Conservation (phyloP, 2,888 invertebrate species). For the Phyllotreta cruciferae region DNA sequence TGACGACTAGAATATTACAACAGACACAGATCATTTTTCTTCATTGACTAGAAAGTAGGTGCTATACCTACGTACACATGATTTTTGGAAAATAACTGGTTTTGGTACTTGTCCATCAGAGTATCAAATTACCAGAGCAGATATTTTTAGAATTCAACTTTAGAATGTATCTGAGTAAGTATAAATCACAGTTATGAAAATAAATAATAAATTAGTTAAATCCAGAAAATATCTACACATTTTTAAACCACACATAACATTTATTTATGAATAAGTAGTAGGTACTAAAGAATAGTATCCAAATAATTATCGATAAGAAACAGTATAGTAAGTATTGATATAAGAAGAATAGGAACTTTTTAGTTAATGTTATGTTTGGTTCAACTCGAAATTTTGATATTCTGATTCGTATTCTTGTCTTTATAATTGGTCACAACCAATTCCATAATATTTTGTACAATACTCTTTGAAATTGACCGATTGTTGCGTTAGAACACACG, state of each 20-base stretch:
- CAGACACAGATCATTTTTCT: constrained; percentile 55
- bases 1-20: constrained; percentile 60
- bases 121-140: constrained; percentile 3
- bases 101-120: constrained; percentile 12
- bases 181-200: constrained; percentile 15
- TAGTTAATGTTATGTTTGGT: background rate
- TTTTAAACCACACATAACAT: background rate
- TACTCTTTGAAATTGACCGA: constrained; percentile 49
- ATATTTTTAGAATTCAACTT: constrained; percentile 1
- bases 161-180: background rate
- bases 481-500: constrained; percentile 49
- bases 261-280: constrained; percentile 1
- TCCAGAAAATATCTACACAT: no score
- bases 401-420: background rate
- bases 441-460: constrained; percentile 40
- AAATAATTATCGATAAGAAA: background rate
- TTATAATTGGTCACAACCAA: constrained; percentile 45
- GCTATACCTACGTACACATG: constrained; percentile 49
- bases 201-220: background rate
- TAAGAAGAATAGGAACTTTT: background rate
- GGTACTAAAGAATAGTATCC: background rate
- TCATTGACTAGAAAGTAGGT: constrained; percentile 57
- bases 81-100: constrained; percentile 17
- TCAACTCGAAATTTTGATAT: constrained; percentile 6
- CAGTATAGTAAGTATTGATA: background rate